These are phyloP conservation scores for Oscheius sp. DNA, from an alignment of 2,888 invertebrate genomes.

Conservation along the genomic window DNA sequence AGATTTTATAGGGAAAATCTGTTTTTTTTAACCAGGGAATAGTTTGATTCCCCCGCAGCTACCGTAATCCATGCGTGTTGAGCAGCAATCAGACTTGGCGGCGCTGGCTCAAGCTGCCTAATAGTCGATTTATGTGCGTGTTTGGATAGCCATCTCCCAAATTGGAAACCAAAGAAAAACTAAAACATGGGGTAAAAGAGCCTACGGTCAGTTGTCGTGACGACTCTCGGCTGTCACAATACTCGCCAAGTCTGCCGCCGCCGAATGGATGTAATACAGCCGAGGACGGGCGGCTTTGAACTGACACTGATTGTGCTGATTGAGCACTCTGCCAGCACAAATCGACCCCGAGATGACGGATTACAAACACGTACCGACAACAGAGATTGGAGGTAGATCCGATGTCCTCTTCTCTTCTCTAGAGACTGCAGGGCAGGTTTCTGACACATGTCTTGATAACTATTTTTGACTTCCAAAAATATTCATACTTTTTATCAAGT, in stretches of 20 bases:
- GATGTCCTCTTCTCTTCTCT: no score
- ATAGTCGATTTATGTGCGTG: slow-evolving; percentile 37
- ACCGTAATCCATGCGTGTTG: slow-evolving; percentile 32
- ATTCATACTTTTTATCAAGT: no score
- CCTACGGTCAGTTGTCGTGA: slow-evolving; percentile 21
- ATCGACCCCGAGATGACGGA: slow-evolving; percentile 27
- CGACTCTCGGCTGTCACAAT: slow-evolving; percentile 31
- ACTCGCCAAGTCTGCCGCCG: background rate
- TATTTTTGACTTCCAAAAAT: no score
- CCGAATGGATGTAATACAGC: slow-evolving; percentile 21
- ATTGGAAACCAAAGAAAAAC: no score
- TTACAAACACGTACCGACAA: background rate
- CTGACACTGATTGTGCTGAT: slow-evolving; percentile 32
- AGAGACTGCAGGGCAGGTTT: no score
- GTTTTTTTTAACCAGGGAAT: no score
- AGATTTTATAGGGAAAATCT: background rate
- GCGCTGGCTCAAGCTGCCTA: slow-evolving; percentile 2
- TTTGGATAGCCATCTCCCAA: no score
- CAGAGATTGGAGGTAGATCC: no score
- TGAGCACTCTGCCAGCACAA: slow-evolving; percentile 28
- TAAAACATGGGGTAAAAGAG: background rate
- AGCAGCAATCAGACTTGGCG: slow-evolving; percentile 18
- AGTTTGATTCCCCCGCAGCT: background rate
- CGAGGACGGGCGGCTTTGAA: slow-evolving; percentile 23
- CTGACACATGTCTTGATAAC: no score